These are phyloP conservation scores for Acanthiza pusilla DNA, from an alignment of 2,797 vertebrate species.

Conservation along the genomic window DNA sequence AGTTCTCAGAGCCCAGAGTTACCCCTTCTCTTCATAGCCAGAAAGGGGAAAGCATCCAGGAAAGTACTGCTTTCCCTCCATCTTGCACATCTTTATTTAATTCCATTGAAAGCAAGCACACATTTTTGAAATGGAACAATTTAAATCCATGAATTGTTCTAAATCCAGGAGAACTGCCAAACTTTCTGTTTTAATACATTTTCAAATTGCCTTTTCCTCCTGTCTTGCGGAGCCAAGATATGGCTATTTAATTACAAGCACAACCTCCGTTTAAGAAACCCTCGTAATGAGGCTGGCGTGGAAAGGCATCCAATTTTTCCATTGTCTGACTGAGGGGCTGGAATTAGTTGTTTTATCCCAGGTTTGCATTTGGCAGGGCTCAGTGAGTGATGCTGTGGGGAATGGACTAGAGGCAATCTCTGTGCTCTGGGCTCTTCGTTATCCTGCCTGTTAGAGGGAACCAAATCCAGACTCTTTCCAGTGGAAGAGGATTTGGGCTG, in stretches of 20 bases:
- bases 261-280: constrained; percentile 18
- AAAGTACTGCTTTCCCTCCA: background rate
- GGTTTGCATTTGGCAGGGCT: background rate
- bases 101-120: constrained; percentile 43
- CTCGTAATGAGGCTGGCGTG: background rate
- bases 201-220: constrained; percentile 56
- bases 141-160: constrained; percentile 59
- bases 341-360: constrained; percentile 14
- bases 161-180: constrained; percentile 66
- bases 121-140: constrained; percentile 37
- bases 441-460: background rate
- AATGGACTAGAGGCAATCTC: background rate
- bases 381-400: background rate
- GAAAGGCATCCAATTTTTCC: constrained; percentile 38
- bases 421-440: background rate
- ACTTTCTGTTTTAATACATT: constrained; percentile 41
- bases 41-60: constrained; percentile 6
- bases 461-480: background rate
- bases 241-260: constrained; percentile 53
- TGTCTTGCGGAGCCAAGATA: constrained; percentile 46
- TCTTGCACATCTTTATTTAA: constrained; percentile 65
- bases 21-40: background rate
- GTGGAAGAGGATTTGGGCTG: background rate
- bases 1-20: background rate
- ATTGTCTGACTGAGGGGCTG: background rate